Percentiles rank a stretch among this genome's conserved stretches.
These are phyloP conservation scores for Chelidonichthys spinosus DNA, from an alignment of 2,797 vertebrate species.

Conservation along the genomic window DNA sequence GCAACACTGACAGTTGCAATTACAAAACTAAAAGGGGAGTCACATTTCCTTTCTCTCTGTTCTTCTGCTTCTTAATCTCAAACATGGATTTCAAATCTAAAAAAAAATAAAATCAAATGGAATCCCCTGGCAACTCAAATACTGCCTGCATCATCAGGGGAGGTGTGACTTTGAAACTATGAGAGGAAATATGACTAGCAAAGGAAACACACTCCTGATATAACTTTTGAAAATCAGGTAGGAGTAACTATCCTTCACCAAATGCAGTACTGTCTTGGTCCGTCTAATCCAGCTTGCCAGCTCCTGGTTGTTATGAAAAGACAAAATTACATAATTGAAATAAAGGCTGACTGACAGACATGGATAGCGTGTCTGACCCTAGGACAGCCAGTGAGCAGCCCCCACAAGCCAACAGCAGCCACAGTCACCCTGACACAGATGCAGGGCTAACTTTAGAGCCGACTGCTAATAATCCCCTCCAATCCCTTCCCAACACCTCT, in stretches of 20 bases:
- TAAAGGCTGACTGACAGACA: not conserved
- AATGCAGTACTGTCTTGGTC: not conserved
- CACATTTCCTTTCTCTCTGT: not conserved
- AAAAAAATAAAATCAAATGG: not conserved
- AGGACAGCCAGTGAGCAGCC: conserved; percentile 15
- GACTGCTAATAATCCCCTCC: conserved; percentile 67
- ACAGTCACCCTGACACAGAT: conserved; percentile 61
- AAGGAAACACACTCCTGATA: not conserved
- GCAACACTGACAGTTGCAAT: conserved; percentile 24
- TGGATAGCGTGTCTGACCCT: conserved; percentile 12
- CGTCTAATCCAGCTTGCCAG: not conserved
- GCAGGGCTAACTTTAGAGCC: conserved; percentile 66
- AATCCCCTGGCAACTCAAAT: not conserved
- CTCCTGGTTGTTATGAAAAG: conserved; percentile 6
- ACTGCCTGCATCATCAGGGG: not conserved
- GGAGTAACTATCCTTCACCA: not conserved
- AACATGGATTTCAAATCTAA: not conserved
- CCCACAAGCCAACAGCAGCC: conserved; percentile 35
- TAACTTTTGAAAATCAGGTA: not conserved
- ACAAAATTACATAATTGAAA: conserved; percentile 4
- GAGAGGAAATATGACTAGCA: not conserved
- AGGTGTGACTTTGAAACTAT: conserved; percentile 6
- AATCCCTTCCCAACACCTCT: conserved; percentile 61
- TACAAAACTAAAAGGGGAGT: conserved; percentile 31
- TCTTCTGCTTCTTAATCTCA: not conserved